Evolutionary conservation across 2,888 invertebrate species (phyloP).

Genomic region (Nomada hirtipes): DNA sequence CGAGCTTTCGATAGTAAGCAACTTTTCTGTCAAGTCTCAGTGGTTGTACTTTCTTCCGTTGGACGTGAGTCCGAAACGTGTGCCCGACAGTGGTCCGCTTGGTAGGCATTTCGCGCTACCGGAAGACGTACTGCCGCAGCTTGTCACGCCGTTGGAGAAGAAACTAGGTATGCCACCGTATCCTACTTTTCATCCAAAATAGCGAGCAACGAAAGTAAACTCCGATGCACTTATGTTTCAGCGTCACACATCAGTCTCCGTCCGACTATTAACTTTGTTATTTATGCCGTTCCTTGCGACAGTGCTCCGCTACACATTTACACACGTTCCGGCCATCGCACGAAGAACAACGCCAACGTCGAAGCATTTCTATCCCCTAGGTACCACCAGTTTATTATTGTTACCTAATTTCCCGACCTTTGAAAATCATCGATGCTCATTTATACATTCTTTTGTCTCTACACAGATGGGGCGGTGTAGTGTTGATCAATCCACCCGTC

Average conservation of each 20-base stretch:
- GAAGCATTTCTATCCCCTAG: slow-evolving; percentile 92
- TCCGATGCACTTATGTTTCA: slow-evolving; percentile 62
- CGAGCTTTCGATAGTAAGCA: slow-evolving; percentile 89
- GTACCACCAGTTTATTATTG: slow-evolving; percentile 54
- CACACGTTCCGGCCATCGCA: slow-evolving; percentile 80
- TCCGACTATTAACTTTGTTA: slow-evolving; percentile 93
- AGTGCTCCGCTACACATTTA: slow-evolving; percentile 91
- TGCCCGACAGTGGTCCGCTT: slow-evolving; percentile 84
- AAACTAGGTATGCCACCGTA: slow-evolving; percentile 86
- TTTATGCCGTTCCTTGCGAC: slow-evolving; percentile 92
- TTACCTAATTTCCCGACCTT: neutral
- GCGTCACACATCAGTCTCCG: slow-evolving; percentile 93
- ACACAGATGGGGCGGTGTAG: slow-evolving; percentile 94
- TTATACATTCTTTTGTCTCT: neutral
- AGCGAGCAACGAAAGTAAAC: neutral
- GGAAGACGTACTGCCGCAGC: slow-evolving; percentile 90
- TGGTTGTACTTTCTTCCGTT: slow-evolving; percentile 93
- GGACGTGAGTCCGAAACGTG: slow-evolving; percentile 89
- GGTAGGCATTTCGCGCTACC: slow-evolving; percentile 88
- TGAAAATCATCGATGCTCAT: neutral
- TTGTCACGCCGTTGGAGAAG: slow-evolving; percentile 94
- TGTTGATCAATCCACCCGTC: slow-evolving; percentile 89
- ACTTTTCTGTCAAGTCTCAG: slow-evolving; percentile 94
- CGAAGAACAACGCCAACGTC: slow-evolving; percentile 80
- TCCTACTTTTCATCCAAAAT: neutral